phyloP scores from a whole-genome alignment of 2,113 vertebrate species.

The Turdus rufiventris region DNA sequence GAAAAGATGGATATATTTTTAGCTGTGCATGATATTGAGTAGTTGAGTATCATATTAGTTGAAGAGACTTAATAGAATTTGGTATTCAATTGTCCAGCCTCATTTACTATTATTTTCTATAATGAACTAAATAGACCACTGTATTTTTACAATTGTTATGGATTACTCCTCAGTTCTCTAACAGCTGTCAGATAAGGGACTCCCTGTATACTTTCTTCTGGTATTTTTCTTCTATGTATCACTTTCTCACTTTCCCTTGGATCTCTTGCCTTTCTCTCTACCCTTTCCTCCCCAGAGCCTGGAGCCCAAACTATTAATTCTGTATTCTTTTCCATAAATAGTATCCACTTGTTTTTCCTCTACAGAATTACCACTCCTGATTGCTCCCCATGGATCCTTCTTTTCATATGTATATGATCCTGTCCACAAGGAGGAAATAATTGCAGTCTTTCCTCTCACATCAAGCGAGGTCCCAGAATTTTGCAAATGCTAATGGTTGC shows the following conservation, averaged over 20 bases:
- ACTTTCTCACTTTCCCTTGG: not conserved
- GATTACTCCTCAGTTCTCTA: not conserved
- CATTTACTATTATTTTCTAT: not conserved
- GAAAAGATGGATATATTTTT: constrained; percentile 8
- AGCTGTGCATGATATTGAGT: not conserved
- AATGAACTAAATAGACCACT: not conserved
- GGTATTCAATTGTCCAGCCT: not conserved
- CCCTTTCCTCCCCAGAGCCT: not conserved
- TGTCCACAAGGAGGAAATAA: not conserved
- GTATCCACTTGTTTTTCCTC: not conserved
- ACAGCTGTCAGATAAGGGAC: not conserved
- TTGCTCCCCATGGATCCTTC: not conserved
- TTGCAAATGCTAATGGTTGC: not conserved
- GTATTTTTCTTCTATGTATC: not conserved
- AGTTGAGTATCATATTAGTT: not conserved
- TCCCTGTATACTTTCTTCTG: not conserved
- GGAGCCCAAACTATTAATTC: not conserved
- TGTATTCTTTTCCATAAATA: not conserved
- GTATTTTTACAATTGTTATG: not conserved
- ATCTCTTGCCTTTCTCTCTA: not conserved
- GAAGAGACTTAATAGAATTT: not conserved
- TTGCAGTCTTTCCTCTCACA: not conserved
- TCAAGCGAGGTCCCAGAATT: not conserved
- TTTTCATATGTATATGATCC: not conserved
- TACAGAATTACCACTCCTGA: not conserved